phyloP scores from a whole-genome alignment of 2,113 vertebrate species.

The Ammodytes dubius region DNA sequence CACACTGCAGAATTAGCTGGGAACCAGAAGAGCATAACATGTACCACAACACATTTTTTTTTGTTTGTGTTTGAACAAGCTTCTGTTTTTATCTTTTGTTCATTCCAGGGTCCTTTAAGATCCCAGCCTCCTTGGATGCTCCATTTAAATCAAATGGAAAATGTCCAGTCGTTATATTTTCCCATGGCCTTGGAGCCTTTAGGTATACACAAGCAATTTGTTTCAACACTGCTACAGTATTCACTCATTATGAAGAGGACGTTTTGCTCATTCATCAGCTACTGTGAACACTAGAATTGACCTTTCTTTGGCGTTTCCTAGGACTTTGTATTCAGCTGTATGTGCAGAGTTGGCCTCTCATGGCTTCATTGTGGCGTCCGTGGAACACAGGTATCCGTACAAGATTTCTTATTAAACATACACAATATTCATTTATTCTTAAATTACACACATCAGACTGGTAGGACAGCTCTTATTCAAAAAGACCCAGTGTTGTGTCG shows the following conservation, averaged over 20 bases:
- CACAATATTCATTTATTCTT: neutral
- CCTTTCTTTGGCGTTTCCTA: slow-evolving; percentile 63
- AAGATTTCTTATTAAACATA: neutral
- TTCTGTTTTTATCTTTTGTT: neutral
- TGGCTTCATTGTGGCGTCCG: slow-evolving; percentile 94
- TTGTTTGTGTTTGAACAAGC: neutral
- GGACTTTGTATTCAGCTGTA: slow-evolving; percentile 95
- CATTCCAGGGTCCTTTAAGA: slow-evolving; percentile 88
- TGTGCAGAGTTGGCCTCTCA: slow-evolving; percentile 93
- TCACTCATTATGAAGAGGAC: rapidly evolving
- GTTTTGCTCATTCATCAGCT: neutral
- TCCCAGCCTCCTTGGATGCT: slow-evolving; percentile 90
- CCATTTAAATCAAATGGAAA: slow-evolving; percentile 88
- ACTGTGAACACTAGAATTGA: neutral
- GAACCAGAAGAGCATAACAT: neutral
- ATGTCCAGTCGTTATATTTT: slow-evolving; percentile 94
- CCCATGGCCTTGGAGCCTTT: slow-evolving; percentile 96
- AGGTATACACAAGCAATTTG: slow-evolving; percentile 81
- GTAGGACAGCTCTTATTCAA: neutral
- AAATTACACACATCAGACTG: neutral
- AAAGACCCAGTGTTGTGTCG: too few species aligned
- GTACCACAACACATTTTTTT: neutral
- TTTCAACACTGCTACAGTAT: neutral
- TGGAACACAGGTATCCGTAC: slow-evolving; percentile 93
- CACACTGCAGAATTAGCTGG: neutral